Percentiles rank a stretch among this genome's conserved stretches.
These are phyloP conservation scores for Bombus pyrosoma DNA, from an alignment of 1,140 invertebrate genomes.

Conservation along the genomic window DNA sequence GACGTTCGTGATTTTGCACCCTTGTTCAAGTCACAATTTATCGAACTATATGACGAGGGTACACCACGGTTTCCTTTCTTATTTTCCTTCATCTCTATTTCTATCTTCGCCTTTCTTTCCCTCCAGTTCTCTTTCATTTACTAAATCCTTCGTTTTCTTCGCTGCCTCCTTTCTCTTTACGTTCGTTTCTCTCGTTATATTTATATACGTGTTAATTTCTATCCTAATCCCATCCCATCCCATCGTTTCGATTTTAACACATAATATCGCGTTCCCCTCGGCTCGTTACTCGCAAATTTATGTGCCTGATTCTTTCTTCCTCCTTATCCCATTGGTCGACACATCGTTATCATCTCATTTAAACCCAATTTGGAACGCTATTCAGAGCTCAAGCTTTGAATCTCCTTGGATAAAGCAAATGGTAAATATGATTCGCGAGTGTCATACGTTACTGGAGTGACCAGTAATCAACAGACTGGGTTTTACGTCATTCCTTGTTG, in stretches of 20 bases:
- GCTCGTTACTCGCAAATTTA: too few relatives aligned
- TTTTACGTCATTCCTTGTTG: conserved; percentile 1
- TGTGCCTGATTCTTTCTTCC: background rate
- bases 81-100: conserved; percentile 39
- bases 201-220: background rate
- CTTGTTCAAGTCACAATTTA: conserved; percentile 57
- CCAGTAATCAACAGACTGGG: background rate
- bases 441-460: conserved; percentile 6
- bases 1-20: conserved; percentile 80
- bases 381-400: background rate
- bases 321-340: background rate
- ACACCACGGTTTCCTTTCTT: conserved; percentile 51
- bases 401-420: conserved; percentile 3
- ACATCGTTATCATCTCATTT: background rate
- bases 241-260: background rate
- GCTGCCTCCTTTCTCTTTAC: background rate
- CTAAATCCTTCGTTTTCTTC: background rate
- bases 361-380: background rate
- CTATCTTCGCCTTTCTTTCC: conserved; percentile 4
- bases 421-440: conserved; percentile 24
- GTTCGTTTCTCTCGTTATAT: background rate
- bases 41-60: conserved; percentile 67
- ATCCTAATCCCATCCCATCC: too few relatives aligned
- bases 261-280: background rate
- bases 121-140: background rate